These are phyloP conservation scores for Leguminivora glycinivorella DNA, from an alignment of 1,140 invertebrate species.

Conservation along the genomic window DNA sequence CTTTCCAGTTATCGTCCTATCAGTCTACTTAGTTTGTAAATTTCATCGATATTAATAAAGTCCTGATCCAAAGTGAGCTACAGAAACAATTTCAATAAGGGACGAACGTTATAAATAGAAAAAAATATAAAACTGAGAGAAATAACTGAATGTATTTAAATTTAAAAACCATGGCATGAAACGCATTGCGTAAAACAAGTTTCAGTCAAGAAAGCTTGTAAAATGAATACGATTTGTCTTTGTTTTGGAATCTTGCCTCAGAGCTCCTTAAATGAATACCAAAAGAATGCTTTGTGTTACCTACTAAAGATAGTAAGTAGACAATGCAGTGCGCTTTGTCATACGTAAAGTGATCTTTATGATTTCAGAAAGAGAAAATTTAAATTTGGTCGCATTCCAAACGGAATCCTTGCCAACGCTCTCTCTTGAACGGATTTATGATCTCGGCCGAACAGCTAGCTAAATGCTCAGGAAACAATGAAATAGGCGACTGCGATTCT, in stretches of 20 bases:
- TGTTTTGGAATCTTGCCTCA: background rate
- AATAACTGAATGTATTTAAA: too few species aligned
- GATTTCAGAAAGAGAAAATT: constrained; percentile 53
- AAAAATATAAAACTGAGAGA: too few species aligned
- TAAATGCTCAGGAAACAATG: constrained; percentile 39
- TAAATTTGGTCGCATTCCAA: constrained; percentile 64
- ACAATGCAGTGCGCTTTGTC: constrained; percentile 46
- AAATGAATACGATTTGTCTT: background rate
- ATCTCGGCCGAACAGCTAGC: constrained; percentile 35
- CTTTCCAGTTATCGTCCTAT: too few species aligned
- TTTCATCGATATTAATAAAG: too few species aligned
- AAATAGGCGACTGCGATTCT: constrained; percentile 33
- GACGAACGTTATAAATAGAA: too few species aligned
- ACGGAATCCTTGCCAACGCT: constrained; percentile 51
- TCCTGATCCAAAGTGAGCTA: too few species aligned
- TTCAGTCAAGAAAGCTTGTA: too few species aligned
- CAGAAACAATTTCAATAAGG: too few species aligned
- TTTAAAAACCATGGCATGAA: too few species aligned
- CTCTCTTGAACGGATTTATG: constrained; percentile 54
- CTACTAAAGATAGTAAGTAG: constrained; percentile 34
- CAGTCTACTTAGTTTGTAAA: too few species aligned
- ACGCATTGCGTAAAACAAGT: too few species aligned
- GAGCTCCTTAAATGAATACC: background rate
- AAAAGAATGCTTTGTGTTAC: constrained; percentile 1
- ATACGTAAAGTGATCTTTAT: constrained; percentile 55